These are phyloP conservation scores for Eulimnadia texana DNA, from an alignment of 1,140 invertebrate genomes.

Conservation along the genomic window DNA sequence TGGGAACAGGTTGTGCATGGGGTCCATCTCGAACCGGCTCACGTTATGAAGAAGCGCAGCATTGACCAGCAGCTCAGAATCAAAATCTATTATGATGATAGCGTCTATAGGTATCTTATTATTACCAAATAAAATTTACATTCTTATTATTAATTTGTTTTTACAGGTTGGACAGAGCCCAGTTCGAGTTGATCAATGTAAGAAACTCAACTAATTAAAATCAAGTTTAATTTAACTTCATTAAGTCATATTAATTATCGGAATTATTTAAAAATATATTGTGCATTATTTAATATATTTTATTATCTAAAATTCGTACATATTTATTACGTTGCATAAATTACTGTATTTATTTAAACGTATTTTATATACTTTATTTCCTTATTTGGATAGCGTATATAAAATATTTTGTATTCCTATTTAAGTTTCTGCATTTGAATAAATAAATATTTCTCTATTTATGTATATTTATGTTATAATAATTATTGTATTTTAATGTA, in stretches of 20 bases:
- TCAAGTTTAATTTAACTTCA: background rate
- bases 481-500: too few relatives aligned
- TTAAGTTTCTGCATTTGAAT: too few relatives aligned
- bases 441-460: too few relatives aligned
- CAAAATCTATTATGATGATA: slow-evolving; percentile 74
- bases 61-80: slow-evolving; percentile 74
- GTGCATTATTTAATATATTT: too few relatives aligned
- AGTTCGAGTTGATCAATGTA: background rate
- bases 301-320: too few relatives aligned
- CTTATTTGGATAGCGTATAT: too few relatives aligned
- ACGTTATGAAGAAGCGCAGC: slow-evolving; percentile 66
- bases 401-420: too few relatives aligned
- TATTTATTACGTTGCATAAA: too few relatives aligned
- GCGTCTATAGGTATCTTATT: slow-evolving; percentile 55
- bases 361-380: too few relatives aligned
- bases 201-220: background rate
- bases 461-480: too few relatives aligned
- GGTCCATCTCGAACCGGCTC: slow-evolving; percentile 59
- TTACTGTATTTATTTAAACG: too few relatives aligned
- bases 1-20: slow-evolving; percentile 55
- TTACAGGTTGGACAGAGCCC: background rate
- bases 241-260: background rate
- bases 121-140: slow-evolving; percentile 2
- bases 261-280: background rate
- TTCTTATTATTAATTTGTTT: slow-evolving; percentile 17